phyloP scores from a whole-genome alignment of 2,113 vertebrate genomes.

The Perca schrenkii region DNA sequence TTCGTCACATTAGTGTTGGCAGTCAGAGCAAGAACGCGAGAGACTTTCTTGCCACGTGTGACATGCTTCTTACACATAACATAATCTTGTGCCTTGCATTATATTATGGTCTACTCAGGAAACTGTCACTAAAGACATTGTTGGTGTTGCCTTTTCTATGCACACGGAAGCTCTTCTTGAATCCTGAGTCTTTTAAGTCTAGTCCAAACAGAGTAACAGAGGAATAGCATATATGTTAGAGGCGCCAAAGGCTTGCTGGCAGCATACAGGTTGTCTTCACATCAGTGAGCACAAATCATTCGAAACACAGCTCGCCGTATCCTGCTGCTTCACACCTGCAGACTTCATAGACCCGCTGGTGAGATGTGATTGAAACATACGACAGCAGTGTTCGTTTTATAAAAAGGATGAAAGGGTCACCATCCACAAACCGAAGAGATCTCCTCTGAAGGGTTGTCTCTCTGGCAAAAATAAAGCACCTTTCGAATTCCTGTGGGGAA shows the following conservation, averaged over 20 bases:
- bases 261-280: background rate
- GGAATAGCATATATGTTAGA: background rate
- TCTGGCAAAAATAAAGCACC: slow-evolving; percentile 54
- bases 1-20: background rate
- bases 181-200: background rate
- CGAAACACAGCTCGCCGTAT: background rate
- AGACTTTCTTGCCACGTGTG: background rate
- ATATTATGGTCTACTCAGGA: background rate
- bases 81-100: background rate
- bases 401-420: background rate
- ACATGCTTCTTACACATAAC: background rate
- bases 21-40: background rate
- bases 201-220: background rate
- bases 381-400: background rate
- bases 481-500: slow-evolving; percentile 33
- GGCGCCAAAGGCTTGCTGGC: background rate
- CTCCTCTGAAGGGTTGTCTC: slow-evolving; percentile 16
- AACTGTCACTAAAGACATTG: background rate
- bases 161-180: background rate
- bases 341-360: background rate
- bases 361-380: slow-evolving; percentile 13
- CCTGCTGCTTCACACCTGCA: background rate
- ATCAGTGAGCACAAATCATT: slow-evolving; percentile 19
- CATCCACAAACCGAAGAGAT: background rate
- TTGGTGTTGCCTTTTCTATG: background rate